Evolutionary conservation across 2,113 vertebrate species (phyloP).

Genomic region (Pseudois nayaur): DNA sequence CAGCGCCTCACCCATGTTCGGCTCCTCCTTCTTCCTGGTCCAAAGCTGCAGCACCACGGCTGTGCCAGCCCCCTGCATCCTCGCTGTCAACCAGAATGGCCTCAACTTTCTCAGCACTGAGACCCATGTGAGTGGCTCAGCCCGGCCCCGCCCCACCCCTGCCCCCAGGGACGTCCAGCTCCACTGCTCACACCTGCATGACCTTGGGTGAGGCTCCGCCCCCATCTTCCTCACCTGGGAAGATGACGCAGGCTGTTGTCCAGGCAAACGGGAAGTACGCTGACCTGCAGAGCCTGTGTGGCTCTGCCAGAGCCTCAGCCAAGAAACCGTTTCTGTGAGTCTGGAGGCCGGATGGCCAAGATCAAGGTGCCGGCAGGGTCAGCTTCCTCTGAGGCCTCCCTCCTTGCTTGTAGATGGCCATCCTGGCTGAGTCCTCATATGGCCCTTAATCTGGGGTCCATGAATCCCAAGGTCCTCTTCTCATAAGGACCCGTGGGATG

Average conservation of each 20-base stretch:
- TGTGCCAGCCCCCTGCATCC: conserved; percentile 90
- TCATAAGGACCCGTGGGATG: not conserved
- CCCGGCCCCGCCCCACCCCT: not conserved
- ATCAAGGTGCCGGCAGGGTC: not conserved
- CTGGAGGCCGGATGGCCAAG: not conserved
- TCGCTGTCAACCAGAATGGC: conserved; percentile 95
- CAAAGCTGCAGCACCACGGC: conserved; percentile 91
- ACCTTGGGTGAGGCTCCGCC: not conserved
- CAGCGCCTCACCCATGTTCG: conserved; percentile 94
- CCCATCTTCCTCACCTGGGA: not conserved
- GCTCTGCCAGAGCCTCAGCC: not conserved
- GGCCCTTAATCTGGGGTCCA: not conserved
- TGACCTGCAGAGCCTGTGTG: rapidly evolving
- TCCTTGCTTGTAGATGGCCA: not conserved
- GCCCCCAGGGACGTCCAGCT: not conserved
- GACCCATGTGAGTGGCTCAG: conserved; percentile 87
- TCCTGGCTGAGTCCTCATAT: not conserved
- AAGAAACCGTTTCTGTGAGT: not conserved
- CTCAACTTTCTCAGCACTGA: conserved; percentile 95
- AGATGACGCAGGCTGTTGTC: not conserved
- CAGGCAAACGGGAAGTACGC: not conserved
- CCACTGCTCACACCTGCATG: not conserved
- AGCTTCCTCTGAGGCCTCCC: not conserved
- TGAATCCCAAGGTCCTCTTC: not conserved
- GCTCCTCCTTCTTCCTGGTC: conserved; percentile 98